Evolutionary conservation across 2,797 vertebrate genomes (phyloP).

Genomic region (Parotocinclus haroldoi): DNA sequence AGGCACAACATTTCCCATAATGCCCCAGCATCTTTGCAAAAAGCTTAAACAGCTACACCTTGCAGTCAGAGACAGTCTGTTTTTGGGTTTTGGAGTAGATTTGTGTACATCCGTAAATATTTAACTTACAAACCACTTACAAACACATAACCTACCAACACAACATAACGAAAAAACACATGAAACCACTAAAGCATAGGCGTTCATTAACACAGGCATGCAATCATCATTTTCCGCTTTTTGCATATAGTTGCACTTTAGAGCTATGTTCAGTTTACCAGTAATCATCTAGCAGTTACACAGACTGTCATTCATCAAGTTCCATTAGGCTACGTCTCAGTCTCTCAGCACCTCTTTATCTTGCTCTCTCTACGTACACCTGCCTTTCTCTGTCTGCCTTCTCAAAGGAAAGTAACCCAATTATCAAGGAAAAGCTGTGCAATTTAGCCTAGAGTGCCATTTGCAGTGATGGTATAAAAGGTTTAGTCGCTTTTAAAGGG

Average conservation of each 20-base stretch:
- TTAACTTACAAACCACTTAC: no score
- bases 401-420: slow-evolving; percentile 37
- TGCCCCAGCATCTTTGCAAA: no score
- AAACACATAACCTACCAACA: no score
- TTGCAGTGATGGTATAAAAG: slow-evolving; percentile 33
- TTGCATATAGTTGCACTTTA: not conserved
- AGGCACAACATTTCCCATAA: no score
- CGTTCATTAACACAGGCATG: no score
- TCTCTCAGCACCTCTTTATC: slow-evolving; percentile 33
- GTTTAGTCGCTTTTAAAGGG: slow-evolving; percentile 35
- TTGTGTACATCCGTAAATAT: no score
- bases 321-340: slow-evolving; percentile 36
- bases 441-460: slow-evolving; percentile 37
- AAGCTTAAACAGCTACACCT: no score
- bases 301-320: slow-evolving; percentile 22
- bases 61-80: no score
- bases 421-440: slow-evolving; percentile 37
- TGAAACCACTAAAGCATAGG: no score
- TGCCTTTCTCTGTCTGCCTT: slow-evolving; percentile 18
- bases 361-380: slow-evolving; percentile 19
- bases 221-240: slow-evolving; percentile 9
- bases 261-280: slow-evolving; percentile 31
- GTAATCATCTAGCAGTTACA: slow-evolving; percentile 24
- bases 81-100: no score
- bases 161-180: no score